Percentiles rank a stretch among this genome's conserved stretches.
phyloP scores from a whole-genome alignment of 53 echinoderm and acorn worm genomes.

The Astropecten irregularis region DNA sequence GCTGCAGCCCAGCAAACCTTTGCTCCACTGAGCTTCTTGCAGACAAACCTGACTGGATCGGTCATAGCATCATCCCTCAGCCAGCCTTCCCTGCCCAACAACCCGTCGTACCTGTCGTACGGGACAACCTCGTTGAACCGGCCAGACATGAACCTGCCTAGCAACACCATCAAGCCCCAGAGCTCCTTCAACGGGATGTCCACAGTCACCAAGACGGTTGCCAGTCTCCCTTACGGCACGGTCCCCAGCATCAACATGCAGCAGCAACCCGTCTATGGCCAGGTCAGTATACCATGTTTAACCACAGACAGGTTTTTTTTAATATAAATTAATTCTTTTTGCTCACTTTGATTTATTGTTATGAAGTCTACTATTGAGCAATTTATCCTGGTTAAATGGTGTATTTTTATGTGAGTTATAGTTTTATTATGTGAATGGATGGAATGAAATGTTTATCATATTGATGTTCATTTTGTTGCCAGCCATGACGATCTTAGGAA shows the following conservation, averaged over 20 bases:
- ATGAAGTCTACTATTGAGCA: no score
- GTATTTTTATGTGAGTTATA: no score
- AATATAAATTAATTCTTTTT: no score
- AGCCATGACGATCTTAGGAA: no score
- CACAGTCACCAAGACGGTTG: slow-evolving; percentile 67
- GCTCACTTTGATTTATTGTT: no score
- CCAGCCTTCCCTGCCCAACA: slow-evolving; percentile 47
- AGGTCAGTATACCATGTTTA: no score
- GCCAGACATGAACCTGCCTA: slow-evolving; percentile 49
- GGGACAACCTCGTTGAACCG: slow-evolving; percentile 54
- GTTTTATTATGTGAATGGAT: no score
- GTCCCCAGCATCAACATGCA: slow-evolving; percentile 66
- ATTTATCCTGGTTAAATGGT: no score
- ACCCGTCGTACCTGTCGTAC: slow-evolving; percentile 64
- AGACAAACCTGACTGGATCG: slow-evolving; percentile 35
- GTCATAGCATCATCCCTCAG: slow-evolving; percentile 51
- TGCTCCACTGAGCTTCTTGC: slow-evolving; percentile 53
- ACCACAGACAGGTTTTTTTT: no score
- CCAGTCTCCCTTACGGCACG: slow-evolving; percentile 65
- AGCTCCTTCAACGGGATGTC: slow-evolving; percentile 40
- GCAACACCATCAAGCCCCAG: slow-evolving; percentile 61
- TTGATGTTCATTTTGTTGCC: no score
- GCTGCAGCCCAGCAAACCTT: slow-evolving; percentile 67
- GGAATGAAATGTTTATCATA: no score
- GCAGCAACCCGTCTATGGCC: slow-evolving; percentile 64